These are phyloP conservation scores for Nesidiocoris tenuis DNA, from an alignment of 2,888 invertebrate genomes.

Conservation along the genomic window DNA sequence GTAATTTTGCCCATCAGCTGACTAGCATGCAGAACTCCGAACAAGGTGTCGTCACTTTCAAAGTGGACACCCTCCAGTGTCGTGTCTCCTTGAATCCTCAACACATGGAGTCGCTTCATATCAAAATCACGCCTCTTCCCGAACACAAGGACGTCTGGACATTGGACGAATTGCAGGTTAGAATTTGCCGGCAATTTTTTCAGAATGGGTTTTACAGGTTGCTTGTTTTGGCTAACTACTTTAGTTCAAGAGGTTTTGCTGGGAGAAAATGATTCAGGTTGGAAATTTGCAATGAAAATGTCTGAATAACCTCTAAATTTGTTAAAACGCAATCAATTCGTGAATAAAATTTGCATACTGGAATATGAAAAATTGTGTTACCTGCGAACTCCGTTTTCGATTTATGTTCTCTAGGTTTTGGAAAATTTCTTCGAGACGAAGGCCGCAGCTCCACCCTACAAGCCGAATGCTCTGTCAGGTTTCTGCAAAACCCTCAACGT, in stretches of 20 bases:
- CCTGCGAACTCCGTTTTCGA: not conserved
- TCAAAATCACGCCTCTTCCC: conserved; percentile 75
- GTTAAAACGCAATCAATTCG: too few relatives aligned
- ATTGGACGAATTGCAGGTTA: conserved; percentile 77
- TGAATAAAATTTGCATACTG: too few relatives aligned
- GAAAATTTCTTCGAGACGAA: conserved; percentile 91
- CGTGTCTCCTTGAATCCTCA: conserved; percentile 82
- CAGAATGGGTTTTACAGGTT: too few relatives aligned
- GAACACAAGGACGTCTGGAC: conserved; percentile 87
- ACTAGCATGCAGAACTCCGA: conserved; percentile 73
- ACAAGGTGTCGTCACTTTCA: conserved; percentile 86
- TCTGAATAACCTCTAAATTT: too few relatives aligned
- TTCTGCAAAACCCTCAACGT: conserved; percentile 83
- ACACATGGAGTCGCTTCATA: conserved; percentile 85
- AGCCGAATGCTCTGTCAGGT: conserved; percentile 82
- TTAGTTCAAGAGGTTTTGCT: too few relatives aligned
- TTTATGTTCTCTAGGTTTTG: conserved; percentile 66
- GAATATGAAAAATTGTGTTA: not conserved
- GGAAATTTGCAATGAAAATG: too few relatives aligned
- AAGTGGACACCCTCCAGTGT: conserved; percentile 83
- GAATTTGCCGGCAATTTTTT: too few relatives aligned
- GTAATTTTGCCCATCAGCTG: conserved; percentile 58
- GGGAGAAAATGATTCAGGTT: too few relatives aligned
- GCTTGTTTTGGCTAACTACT: too few relatives aligned
- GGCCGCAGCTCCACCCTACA: conserved; percentile 87